Conservation (phyloP, 2,797 vertebrate species). For the Sebastolobus altivelis region DNA sequence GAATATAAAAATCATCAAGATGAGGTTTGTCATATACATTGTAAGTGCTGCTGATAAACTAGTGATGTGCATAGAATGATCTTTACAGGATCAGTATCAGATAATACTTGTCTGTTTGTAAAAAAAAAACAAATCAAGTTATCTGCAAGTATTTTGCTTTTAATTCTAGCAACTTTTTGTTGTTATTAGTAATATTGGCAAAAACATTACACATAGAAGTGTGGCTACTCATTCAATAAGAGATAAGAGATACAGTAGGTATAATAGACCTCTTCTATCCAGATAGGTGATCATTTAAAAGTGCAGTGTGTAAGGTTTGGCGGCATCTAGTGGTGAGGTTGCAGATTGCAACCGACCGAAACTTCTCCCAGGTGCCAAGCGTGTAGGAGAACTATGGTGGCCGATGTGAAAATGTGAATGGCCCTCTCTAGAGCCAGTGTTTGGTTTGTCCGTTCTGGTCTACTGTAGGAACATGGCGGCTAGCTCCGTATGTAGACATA, state of each 20-base stretch:
- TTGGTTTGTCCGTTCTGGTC: too few species aligned
- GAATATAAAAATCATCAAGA: slow-evolving; percentile 16
- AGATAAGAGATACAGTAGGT: background rate
- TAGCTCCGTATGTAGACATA: background rate
- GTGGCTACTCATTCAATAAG: background rate
- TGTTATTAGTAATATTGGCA: slow-evolving; percentile 12
- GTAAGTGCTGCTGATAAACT: background rate
- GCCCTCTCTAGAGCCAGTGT: too few species aligned
- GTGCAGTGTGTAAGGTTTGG: too few species aligned
- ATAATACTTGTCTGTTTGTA: background rate
- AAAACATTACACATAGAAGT: background rate
- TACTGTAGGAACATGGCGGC: background rate
- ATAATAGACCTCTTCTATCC: background rate
- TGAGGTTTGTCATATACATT: background rate
- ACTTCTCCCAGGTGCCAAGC: too few species aligned
- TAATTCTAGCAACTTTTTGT: background rate
- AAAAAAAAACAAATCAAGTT: background rate
- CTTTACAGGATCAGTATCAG: background rate
- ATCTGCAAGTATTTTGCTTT: background rate
- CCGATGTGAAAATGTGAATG: too few species aligned
- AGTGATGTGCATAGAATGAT: background rate
- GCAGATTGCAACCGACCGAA: too few species aligned
- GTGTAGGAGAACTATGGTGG: too few species aligned
- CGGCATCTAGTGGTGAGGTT: too few species aligned
- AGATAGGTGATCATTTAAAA: background rate